A percentile compares a stretch with the other conserved stretches of the same genome.
Conservation (phyloP, 2,797 vertebrate species). For the Meda fulgida region DNA sequence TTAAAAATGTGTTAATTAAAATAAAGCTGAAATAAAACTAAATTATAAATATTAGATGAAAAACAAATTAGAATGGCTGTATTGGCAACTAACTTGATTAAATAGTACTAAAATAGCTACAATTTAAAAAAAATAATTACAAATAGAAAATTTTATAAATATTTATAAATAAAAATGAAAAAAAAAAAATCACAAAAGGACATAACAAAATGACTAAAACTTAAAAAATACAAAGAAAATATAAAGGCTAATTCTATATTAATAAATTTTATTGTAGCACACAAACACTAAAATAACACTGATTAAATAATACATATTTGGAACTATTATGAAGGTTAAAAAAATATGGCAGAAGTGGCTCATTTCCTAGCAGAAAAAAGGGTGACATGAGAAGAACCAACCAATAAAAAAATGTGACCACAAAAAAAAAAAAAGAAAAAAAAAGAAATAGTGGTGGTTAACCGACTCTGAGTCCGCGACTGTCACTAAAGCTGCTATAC, state of each 20-base stretch:
- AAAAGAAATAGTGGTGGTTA: slow-evolving; percentile 2
- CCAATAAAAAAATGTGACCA: not conserved
- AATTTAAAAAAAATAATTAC: not conserved
- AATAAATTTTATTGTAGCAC: too few species aligned
- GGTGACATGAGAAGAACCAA: not conserved
- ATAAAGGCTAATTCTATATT: not conserved
- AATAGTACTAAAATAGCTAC: not conserved
- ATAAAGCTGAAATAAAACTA: not conserved
- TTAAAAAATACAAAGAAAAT: not conserved
- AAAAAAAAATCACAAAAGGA: not conserved
- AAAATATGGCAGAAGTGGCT: not conserved
- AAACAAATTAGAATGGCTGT: not conserved
- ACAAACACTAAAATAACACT: not conserved
- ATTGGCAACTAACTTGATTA: not conserved
- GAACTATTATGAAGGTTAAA: not conserved
- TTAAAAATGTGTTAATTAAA: not conserved
- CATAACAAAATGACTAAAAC: not conserved
- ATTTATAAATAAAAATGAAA: not conserved
- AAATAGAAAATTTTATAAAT: not conserved
- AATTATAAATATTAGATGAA: not conserved
- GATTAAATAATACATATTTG: not conserved
- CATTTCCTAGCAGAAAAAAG: not conserved
- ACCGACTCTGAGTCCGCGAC: not conserved
- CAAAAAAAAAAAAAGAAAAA: slow-evolving; percentile 11
- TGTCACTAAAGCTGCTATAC: not conserved